A percentile compares a stretch with the other conserved stretches of the same genome.
These are phyloP conservation scores for Meganola albula DNA, from an alignment of 2,888 invertebrate genomes.

Conservation along the genomic window DNA sequence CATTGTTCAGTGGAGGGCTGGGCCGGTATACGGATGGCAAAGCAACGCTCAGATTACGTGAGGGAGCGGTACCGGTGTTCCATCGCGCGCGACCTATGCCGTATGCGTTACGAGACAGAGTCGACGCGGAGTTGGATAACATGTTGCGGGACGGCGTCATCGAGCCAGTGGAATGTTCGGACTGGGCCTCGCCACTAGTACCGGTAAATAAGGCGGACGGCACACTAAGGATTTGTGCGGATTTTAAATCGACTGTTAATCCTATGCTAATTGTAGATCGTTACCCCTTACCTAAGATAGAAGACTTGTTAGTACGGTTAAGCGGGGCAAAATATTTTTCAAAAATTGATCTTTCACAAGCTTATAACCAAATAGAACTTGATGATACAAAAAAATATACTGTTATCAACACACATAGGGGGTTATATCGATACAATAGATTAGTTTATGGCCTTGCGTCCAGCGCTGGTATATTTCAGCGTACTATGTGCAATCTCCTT, in stretches of 20 bases:
- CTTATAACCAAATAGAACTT: conserved; percentile 18
- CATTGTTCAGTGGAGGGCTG: too few species aligned
- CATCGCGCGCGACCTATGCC: too few species aligned
- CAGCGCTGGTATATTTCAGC: conserved; percentile 13
- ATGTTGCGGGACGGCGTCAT: conserved; percentile 27
- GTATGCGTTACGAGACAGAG: too few species aligned
- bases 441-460: conserved; percentile 15
- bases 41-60: conserved; percentile 9
- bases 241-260: conserved; percentile 28
- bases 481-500: conserved; percentile 6
- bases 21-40: not conserved
- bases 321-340: not conserved
- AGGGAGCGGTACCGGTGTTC: conserved; percentile 19
- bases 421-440: conserved; percentile 14
- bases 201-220: conserved; percentile 23
- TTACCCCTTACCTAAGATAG: conserved; percentile 1
- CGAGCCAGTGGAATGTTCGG: too few species aligned
- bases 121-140: conserved; percentile 22
- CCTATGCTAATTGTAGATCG: conserved; percentile 1
- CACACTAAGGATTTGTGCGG: conserved; percentile 22
- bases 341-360: conserved; percentile 22
- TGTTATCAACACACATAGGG: conserved; percentile 20
- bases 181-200: conserved; percentile 25
- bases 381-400: conserved; percentile 15
- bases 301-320: too few species aligned